These are phyloP conservation scores for Piprites chloris DNA, from an alignment of 2,113 vertebrate genomes.

Conservation along the genomic window DNA sequence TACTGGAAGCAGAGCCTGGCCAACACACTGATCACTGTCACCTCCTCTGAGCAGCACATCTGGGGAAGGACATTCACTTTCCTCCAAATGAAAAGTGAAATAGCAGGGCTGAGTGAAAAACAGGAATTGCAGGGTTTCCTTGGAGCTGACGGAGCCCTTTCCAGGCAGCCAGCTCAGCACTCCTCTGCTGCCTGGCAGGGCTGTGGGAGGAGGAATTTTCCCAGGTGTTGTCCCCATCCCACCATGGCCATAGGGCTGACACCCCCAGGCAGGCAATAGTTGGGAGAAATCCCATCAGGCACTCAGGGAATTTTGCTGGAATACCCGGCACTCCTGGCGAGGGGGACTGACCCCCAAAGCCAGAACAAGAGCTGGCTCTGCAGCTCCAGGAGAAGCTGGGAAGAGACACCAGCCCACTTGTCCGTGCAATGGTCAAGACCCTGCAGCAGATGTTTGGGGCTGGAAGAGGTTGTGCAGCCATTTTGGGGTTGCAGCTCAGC, in stretches of 20 bases:
- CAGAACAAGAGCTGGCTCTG: not conserved
- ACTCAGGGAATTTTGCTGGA: not conserved
- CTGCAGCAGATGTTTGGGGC: not conserved
- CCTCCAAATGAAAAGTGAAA: not conserved
- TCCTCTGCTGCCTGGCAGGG: not conserved
- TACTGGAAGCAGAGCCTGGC: not conserved
- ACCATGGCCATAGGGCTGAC: not conserved
- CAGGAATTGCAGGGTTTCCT: not conserved
- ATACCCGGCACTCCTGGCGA: rapidly evolving
- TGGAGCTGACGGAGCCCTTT: not conserved
- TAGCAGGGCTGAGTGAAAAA: not conserved
- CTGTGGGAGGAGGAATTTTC: not conserved
- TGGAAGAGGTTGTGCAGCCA: rapidly evolving
- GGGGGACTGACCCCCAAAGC: not conserved
- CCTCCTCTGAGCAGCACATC: rapidly evolving
- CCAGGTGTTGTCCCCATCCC: not conserved
- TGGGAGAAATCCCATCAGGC: rapidly evolving
- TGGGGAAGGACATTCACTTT: not conserved
- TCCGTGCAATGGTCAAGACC: not conserved
- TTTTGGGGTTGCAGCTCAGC: not conserved
- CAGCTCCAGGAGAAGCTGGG: not conserved
- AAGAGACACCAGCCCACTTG: rapidly evolving
- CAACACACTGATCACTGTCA: rapidly evolving
- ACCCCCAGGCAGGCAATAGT: rapidly evolving
- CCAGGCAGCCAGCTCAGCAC: not conserved